phyloP scores from a whole-genome alignment of 2,797 vertebrate species.

The Argyrosomus regius region DNA sequence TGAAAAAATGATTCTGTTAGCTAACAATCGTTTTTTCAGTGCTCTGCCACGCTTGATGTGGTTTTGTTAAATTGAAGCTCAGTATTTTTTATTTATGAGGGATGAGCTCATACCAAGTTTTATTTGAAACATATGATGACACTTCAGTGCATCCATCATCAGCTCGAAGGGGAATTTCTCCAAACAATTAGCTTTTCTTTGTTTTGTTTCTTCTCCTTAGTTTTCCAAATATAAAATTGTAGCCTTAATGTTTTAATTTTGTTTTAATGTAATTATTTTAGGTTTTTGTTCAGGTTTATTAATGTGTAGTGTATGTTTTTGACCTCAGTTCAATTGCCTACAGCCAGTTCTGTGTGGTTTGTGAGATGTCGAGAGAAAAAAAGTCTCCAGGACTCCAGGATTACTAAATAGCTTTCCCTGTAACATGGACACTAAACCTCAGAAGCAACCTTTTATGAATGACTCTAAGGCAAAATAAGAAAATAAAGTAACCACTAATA shows the following conservation, averaged over 20 bases:
- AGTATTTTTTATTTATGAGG: neutral
- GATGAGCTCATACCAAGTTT: constrained; percentile 8
- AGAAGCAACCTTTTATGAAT: neutral
- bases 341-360: constrained; percentile 15
- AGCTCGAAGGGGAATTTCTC: neutral
- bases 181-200: neutral
- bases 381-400: neutral
- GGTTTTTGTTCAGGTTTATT: neutral
- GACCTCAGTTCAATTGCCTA: neutral
- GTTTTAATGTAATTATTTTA: neutral
- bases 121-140: constrained; percentile 35
- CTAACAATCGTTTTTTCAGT: constrained; percentile 1
- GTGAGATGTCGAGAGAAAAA: neutral
- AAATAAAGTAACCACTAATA: neutral
- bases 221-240: neutral
- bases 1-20: neutral
- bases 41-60: constrained; percentile 16
- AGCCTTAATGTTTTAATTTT: neutral
- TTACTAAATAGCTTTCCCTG: constrained; percentile 2
- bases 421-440: neutral
- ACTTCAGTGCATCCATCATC: neutral
- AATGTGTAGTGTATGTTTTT: neutral
- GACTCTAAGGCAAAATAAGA: neutral
- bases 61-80: constrained; percentile 30
- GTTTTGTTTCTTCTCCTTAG: neutral